Evolutionary conservation across 2,888 invertebrate genomes (phyloP), one percentile per base, ranked within the genome.

Genomic region (Raillietiella orientalis): DNA sequence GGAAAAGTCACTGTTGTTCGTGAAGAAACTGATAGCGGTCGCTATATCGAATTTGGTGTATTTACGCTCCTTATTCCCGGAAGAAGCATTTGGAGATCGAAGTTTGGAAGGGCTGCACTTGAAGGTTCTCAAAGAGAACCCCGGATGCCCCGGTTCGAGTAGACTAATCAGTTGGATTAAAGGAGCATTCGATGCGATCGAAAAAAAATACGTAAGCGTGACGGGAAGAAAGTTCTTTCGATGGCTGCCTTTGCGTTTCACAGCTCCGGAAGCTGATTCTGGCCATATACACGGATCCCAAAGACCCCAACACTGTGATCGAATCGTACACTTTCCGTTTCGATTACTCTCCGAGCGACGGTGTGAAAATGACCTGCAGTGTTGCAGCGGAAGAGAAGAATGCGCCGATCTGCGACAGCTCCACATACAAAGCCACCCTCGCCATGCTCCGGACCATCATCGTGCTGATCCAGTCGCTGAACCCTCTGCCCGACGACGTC

Each of bases 151-250:
- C 21, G 43, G 42, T 23, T 45, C 46, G 12, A 38, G 38, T 25
- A 40, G 41, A 32, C 38, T 49, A 14, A 43, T 49, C 21, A 38
- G 41, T 25, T 50, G 49, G 47, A 37, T 50, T 12, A 44, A 43
- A 33, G 47, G 47, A 8, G 45, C 44, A 29, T 50, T 49, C 39
- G 47, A 50, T 41, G 50, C 50, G 3, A 33, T 50, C 25, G 49
- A 50, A 24, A 47, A 45, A 31, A 44, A 47, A 43, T 50, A 49
- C 40, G 49, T 50, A 36, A 43, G 45, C 34, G 19, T 10, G 14
- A 19, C 16, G 8, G 14, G 14, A 24, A 12, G 8, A 13, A 16
- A 15, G 27, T 19, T 16, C 21, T 25, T 25, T 16, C 14, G 21
- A 21, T 24, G 8, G 9, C 2, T 4, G 3, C 5, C 5, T 16